phyloP scores from a whole-genome alignment of 2,888 invertebrate species.

The Microplitis deprimator region DNA sequence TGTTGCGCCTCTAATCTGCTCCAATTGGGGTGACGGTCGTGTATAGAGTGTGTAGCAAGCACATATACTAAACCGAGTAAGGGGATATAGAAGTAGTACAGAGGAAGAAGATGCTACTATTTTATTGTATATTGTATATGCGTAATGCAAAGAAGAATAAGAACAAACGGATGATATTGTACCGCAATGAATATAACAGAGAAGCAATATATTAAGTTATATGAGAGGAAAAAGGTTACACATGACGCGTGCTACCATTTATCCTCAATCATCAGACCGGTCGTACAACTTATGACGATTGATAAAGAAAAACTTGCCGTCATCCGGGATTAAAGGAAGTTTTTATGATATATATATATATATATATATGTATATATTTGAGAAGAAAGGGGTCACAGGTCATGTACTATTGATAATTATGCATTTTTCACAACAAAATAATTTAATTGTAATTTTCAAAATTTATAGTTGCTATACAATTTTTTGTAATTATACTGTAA shows the following conservation, averaged over 20 bases:
- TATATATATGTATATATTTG: background rate
- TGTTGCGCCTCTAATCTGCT: constrained; percentile 68
- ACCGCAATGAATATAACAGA: constrained; percentile 3
- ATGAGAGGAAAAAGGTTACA: constrained; percentile 52
- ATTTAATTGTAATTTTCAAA: background rate
- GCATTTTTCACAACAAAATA: background rate
- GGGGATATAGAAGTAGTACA: background rate
- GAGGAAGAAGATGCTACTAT: constrained; percentile 34
- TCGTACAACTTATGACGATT: constrained; percentile 64
- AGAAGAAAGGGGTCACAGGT: constrained; percentile 10
- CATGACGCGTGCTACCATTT: constrained; percentile 71
- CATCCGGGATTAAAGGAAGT: constrained; percentile 64
- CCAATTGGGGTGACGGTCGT: constrained; percentile 64
- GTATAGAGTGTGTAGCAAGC: constrained; percentile 32
- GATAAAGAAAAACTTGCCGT: constrained; percentile 64
- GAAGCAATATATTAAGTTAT: background rate
- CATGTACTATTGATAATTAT: constrained; percentile 13
- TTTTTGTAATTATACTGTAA: background rate
- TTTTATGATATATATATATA: background rate
- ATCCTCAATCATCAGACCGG: constrained; percentile 68
- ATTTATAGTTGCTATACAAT: too few species aligned
- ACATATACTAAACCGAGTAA: background rate
- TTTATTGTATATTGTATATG: constrained; percentile 7
- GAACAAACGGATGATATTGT: constrained; percentile 24
- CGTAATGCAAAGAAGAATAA: constrained; percentile 30